Evolutionary conservation across 2,113 vertebrate genomes (phyloP).

Genomic region (Mirza zaza): DNA sequence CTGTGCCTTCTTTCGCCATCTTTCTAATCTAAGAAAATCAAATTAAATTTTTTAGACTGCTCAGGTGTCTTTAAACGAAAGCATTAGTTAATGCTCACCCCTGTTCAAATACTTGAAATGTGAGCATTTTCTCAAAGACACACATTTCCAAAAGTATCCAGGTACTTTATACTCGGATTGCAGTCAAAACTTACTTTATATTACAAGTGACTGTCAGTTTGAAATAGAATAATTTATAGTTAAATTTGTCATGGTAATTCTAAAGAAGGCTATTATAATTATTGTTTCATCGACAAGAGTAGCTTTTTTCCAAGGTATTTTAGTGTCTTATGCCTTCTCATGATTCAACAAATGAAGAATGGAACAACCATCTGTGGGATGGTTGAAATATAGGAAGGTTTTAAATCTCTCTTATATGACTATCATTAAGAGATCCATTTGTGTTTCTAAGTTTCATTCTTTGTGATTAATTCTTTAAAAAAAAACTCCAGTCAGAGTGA

Average conservation of each 20-base stretch:
- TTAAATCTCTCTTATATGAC: not conserved
- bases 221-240: conserved; percentile 35
- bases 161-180: conserved; percentile 12
- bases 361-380: not conserved
- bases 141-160: not conserved
- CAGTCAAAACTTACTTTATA: not conserved
- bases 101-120: not conserved
- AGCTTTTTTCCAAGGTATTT: not conserved
- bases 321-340: not conserved
- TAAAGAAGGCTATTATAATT: conserved; percentile 13
- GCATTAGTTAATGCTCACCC: conserved; percentile 25
- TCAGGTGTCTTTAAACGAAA: not conserved
- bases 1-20: not conserved
- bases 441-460: conserved; percentile 3
- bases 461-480: conserved; percentile 51
- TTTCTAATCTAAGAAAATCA: conserved; percentile 35
- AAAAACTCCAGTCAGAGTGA: not conserved
- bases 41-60: not conserved
- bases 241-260: conserved; percentile 34
- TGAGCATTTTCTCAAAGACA: conserved; percentile 31
- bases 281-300: not conserved
- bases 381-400: not conserved
- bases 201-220: not conserved
- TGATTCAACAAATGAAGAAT: conserved; percentile 29
- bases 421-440: conserved; percentile 23